Base-by-base conservation (phyloP, 1,140 invertebrate genomes). In the Drosophila paulistorum region DNA sequence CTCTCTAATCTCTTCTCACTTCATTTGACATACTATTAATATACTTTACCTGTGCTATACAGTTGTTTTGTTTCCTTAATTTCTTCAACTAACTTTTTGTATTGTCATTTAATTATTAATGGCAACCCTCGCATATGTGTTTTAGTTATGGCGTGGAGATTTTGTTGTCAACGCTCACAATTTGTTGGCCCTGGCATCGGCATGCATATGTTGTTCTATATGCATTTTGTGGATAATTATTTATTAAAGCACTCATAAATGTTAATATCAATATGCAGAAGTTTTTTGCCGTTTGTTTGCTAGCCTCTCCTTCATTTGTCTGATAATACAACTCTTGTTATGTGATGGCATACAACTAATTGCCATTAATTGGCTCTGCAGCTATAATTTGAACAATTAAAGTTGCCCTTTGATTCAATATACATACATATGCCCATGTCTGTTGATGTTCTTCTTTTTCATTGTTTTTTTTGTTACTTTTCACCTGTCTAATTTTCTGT, bases 161-260 rank as follows among this genome's bases (percentile, higher is more conserved):
- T 59, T 33, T 59, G 33, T 37, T 37, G 57, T 37, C 57, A 59
- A 59, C 57, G 37, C 2, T 59, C n/a, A 6, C 33, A 59, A 59
- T 37, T 59, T 37, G 33, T 17, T 33, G 9, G 37, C 39, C 48
- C 69, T 51, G 23, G 60, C 60, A 33, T 41, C 48, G 23, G 33
- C 20, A 33, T 45, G 30, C 30, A 30, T 30, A 30, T 30, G 30
- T 35, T 37, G 26, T 60, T 39, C 7, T 37, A 35, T 48, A 33
- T 23, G 45, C 20, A 64, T 60, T 17, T 48, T 62, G 45, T 35
- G 42, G 33, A 63, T 74, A 83, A 83, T 87, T 57, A 87, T 86
- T 87, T 86, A 86, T 86, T 87, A 83, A 86, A 87, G 71, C 59
- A 67, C 83, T 87, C 84, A 87, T 87, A 87, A 87, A 86, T 86